phyloP scores from a whole-genome alignment of 92 coral and sea anemone species.

The Paramuricea clavata region DNA sequence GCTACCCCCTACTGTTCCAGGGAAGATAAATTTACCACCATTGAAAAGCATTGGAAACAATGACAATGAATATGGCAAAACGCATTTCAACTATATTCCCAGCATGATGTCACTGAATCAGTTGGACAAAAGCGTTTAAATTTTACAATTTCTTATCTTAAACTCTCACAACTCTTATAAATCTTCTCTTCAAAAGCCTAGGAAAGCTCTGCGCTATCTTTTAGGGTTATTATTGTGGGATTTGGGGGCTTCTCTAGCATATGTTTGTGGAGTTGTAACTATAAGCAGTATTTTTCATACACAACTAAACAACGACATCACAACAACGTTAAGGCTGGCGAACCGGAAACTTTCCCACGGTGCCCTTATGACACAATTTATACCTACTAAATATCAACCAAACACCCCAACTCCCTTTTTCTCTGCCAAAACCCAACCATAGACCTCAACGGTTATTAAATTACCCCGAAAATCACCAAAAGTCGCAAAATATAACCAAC shows the following conservation, averaged over 20 bases:
- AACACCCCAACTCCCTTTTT: not conserved
- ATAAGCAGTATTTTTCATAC: constrained; percentile 26
- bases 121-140: not conserved
- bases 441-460: not conserved
- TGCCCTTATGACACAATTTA: not conserved
- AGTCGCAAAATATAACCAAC: not conserved
- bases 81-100: constrained; percentile 25
- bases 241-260: not conserved
- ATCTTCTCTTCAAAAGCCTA: not conserved
- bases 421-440: not conserved
- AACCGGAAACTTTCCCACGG: constrained; percentile 57
- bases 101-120: constrained; percentile 25
- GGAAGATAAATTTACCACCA: constrained; percentile 42
- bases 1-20: constrained; percentile 18
- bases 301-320: constrained; percentile 47
- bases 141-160: not conserved
- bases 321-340: constrained; percentile 47
- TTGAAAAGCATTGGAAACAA: constrained; percentile 33
- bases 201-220: not conserved
- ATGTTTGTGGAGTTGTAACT: constrained; percentile 29
- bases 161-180: not conserved
- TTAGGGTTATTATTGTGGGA: not conserved
- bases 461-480: not conserved
- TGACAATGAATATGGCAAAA: constrained; percentile 40
- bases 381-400: not conserved